phyloP scores from a whole-genome alignment of 2,888 invertebrate species.

The Zeuzera pyrina region DNA sequence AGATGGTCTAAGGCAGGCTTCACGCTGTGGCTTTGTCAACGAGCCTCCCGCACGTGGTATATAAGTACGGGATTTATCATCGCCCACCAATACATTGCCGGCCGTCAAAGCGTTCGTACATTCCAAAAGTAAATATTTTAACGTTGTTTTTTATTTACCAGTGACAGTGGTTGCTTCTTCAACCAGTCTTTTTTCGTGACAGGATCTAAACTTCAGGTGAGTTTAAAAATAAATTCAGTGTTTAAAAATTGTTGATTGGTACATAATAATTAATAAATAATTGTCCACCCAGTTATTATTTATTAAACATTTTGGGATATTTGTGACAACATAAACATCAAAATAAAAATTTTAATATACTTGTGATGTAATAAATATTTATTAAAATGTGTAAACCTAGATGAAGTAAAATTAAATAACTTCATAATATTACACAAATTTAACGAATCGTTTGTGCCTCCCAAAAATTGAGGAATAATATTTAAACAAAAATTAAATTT shows the following conservation, averaged over 20 bases:
- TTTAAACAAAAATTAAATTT: no score
- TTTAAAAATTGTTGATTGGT: not conserved
- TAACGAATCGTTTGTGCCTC: no score
- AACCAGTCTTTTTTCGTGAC: constrained; percentile 28
- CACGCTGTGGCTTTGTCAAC: constrained; percentile 39
- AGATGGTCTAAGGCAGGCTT: constrained; percentile 33
- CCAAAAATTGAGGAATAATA: no score
- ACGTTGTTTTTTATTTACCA: constrained; percentile 15
- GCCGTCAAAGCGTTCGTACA: constrained; percentile 57
- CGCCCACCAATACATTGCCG: constrained; percentile 61
- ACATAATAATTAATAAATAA: not conserved
- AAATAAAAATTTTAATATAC: no score
- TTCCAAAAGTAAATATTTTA: constrained; percentile 23
- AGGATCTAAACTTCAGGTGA: constrained; percentile 57
- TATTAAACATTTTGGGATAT: no score
- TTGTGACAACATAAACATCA: no score
- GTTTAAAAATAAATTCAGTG: constrained; percentile 24
- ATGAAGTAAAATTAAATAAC: no score
- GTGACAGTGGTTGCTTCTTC: constrained; percentile 52
- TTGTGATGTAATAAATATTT: no score
- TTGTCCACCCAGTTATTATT: no score
- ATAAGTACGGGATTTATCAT: constrained; percentile 54
- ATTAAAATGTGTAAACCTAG: no score
- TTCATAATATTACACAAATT: no score
- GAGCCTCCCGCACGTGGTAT: constrained; percentile 38